Percentiles rank a stretch among this genome's conserved stretches.
Evolutionary conservation across 2,888 invertebrate species (phyloP).

Genomic region (Helobdella robusta): DNA sequence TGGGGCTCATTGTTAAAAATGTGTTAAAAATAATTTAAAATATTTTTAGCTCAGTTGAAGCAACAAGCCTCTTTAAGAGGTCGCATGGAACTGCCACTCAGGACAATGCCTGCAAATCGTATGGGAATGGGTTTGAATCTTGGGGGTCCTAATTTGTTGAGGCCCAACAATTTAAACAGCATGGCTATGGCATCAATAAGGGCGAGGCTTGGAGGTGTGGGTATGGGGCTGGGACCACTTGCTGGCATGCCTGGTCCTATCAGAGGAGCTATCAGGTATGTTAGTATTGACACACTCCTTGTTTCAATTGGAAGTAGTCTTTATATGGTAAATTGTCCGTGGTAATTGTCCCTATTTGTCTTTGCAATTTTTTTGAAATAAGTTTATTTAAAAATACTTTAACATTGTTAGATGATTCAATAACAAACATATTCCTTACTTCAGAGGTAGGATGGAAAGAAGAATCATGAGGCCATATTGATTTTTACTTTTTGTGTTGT

Average conservation of each 20-base stretch:
- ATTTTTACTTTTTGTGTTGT: conserved; percentile 10
- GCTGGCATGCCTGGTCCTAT: conserved; percentile 17
- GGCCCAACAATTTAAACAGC: not conserved
- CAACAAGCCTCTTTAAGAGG: too few species aligned
- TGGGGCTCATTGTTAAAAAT: too few species aligned
- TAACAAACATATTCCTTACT: not conserved
- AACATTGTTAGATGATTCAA: not conserved
- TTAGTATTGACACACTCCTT: not conserved
- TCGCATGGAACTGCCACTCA: too few species aligned
- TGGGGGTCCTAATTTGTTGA: not conserved
- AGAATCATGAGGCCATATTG: conserved; percentile 18
- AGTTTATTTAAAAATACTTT: not conserved
- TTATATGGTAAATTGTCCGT: not conserved
- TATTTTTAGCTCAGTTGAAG: too few species aligned
- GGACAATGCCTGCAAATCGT: too few species aligned
- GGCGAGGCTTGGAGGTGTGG: conserved; percentile 9
- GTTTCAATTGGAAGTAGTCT: not conserved
- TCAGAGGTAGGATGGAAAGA: conserved; percentile 16
- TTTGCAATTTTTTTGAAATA: not conserved
- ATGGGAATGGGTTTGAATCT: not conserved
- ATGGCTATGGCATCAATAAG: conserved; percentile 9
- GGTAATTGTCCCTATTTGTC: not conserved
- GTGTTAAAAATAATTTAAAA: too few species aligned
- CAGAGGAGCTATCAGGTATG: conserved; percentile 18
- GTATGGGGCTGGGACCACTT: conserved; percentile 11